Evolutionary conservation across 2,797 vertebrate species (phyloP).

Genomic region (Esox masquinongy): DNA sequence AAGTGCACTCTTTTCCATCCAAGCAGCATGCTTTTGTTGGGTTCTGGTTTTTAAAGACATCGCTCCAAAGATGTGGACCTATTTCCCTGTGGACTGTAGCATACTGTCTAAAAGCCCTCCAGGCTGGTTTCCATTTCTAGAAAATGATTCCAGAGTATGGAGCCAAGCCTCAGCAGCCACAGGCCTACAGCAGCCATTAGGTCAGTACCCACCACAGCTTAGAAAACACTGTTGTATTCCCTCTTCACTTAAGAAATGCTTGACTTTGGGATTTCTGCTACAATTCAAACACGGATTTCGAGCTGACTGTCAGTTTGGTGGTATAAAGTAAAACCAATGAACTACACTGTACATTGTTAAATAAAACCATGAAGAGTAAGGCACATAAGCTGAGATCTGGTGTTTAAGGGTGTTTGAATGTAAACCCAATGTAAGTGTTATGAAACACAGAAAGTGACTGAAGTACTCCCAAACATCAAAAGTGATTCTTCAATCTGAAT

Average conservation of each 20-base stretch:
- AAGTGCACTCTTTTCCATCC: conserved; percentile 46
- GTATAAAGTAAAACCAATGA: background rate
- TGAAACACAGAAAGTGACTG: too few relatives aligned
- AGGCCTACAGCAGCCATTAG: conserved; percentile 47
- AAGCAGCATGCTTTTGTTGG: conserved; percentile 46
- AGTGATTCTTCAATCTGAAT: too few relatives aligned
- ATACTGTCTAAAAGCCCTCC: conserved; percentile 41
- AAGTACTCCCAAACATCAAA: too few relatives aligned
- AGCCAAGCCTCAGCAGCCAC: conserved; percentile 61
- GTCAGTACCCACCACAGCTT: conserved; percentile 37
- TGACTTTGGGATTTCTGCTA: background rate
- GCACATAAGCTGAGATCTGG: too few relatives aligned
- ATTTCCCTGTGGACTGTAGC: conserved; percentile 32
- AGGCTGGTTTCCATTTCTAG: conserved; percentile 54
- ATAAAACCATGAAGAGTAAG: too few relatives aligned
- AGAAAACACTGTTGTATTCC: conserved; percentile 38
- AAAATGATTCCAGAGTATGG: conserved; percentile 50
- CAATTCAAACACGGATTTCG: background rate
- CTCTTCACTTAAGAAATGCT: conserved; percentile 32
- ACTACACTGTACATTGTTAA: too few relatives aligned
- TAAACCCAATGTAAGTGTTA: too few relatives aligned
- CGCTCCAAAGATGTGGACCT: conserved; percentile 40
- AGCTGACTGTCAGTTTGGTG: background rate
- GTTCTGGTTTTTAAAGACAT: conserved; percentile 58
- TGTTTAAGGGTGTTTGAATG: too few relatives aligned